These are phyloP conservation scores for Loris lydekkerianus DNA, from an alignment of 2,797 vertebrate species.

Conservation along the genomic window DNA sequence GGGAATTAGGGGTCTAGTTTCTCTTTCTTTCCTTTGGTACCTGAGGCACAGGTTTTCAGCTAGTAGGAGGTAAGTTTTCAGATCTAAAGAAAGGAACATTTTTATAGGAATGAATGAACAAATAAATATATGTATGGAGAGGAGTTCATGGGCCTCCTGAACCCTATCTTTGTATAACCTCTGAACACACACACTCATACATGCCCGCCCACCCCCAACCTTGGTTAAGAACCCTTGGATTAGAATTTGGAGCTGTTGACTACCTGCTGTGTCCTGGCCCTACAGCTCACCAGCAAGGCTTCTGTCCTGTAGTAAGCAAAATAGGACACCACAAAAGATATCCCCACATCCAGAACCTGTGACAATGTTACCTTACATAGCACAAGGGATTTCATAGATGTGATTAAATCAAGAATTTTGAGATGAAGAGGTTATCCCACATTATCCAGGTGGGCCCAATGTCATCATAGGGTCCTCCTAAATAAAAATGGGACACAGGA, in stretches of 20 bases:
- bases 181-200: not conserved
- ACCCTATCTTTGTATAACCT: not conserved
- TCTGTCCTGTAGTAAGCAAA: not conserved
- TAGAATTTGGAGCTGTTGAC: not conserved
- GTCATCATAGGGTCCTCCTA: not conserved
- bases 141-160: not conserved
- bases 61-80: not conserved
- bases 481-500: not conserved
- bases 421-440: not conserved
- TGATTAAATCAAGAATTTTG: not conserved
- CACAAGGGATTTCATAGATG: not conserved
- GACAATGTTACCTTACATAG: not conserved
- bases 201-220: not conserved
- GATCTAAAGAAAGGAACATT: not conserved
- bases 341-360: not conserved
- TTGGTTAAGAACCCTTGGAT: not conserved
- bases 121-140: not conserved
- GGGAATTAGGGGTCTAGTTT: not conserved
- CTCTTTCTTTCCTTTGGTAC: not conserved
- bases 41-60: not conserved
- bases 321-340: not conserved
- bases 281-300: not conserved
- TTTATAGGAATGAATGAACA: not conserved
- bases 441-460: not conserved
- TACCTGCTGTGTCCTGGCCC: not conserved